phyloP scores from a whole-genome alignment of 2,888 invertebrate species.

The Tenthredo livida region DNA sequence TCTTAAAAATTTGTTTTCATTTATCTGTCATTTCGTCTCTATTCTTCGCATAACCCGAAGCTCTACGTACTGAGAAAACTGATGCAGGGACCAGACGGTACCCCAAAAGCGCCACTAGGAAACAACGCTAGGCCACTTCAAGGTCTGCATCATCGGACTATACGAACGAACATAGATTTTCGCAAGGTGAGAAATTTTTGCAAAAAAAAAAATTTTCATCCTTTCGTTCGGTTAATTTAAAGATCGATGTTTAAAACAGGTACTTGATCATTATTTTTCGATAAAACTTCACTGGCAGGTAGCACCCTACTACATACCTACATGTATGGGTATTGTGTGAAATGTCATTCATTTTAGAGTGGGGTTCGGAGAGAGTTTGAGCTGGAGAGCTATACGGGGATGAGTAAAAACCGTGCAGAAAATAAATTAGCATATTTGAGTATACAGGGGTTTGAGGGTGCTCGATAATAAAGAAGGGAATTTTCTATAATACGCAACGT shows the following conservation, averaged over 20 bases:
- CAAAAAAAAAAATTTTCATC: too few relatives aligned
- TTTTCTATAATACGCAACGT: neutral
- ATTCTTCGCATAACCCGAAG: conserved; percentile 77
- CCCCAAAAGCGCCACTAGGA: conserved; percentile 94
- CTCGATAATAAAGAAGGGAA: neutral
- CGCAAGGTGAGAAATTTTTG: conserved; percentile 80
- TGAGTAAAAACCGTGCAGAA: neutral
- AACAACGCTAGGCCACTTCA: conserved; percentile 97
- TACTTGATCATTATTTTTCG: too few relatives aligned
- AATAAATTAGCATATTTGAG: conserved; percentile 15
- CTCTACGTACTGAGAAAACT: conserved; percentile 92
- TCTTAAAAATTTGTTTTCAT: too few relatives aligned
- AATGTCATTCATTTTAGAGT: neutral
- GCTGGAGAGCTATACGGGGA: too few relatives aligned
- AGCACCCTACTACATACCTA: too few relatives aligned
- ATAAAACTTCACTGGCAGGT: too few relatives aligned
- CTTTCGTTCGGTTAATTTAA: too few relatives aligned
- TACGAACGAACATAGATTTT: conserved; percentile 98
- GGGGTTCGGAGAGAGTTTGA: neutral
- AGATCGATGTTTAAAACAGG: too few relatives aligned
- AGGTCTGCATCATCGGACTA: conserved; percentile 94
- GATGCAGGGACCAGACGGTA: conserved; percentile 92
- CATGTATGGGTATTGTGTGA: neutral
- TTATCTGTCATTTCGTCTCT: neutral
- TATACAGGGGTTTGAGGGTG: neutral